Conservation (phyloP, 2,888 invertebrate species). For the Rambutsinella grinnellia region DNA sequence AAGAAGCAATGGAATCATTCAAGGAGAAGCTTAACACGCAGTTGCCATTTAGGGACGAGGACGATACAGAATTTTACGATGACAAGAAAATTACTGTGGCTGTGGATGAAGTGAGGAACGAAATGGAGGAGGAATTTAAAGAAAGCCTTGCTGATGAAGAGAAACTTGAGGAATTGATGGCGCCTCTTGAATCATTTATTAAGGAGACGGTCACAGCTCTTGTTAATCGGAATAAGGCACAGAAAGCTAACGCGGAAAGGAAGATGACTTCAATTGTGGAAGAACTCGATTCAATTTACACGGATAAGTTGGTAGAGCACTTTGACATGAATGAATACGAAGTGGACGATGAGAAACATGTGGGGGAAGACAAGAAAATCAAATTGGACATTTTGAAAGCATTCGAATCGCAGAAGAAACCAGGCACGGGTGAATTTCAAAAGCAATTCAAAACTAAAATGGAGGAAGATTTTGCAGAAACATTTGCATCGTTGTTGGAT, state of each 20-base stretch:
- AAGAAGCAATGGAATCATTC: not conserved
- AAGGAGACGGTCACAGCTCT: not conserved
- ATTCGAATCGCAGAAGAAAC: conserved; percentile 13
- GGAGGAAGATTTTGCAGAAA: not conserved
- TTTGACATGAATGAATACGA: not conserved
- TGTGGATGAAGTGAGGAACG: not conserved
- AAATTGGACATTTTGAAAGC: not conserved
- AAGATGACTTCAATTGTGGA: not conserved
- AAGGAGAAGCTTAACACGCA: not conserved
- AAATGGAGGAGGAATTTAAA: conserved; percentile 3
- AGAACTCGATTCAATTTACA: too few species aligned
- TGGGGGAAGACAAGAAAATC: not conserved
- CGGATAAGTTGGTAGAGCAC: too few species aligned
- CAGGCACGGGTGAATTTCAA: conserved; percentile 16
- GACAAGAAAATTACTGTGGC: not conserved
- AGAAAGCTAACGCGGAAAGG: conserved; percentile 10
- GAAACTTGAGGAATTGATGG: not conserved
- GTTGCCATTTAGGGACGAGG: not conserved
- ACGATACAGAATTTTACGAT: conserved; percentile 20
- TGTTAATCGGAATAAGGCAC: conserved; percentile 1
- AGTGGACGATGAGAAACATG: not conserved
- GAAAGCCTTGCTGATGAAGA: conserved; percentile 15
- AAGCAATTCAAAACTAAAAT: not conserved
- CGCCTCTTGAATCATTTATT: not conserved
- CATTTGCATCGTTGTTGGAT: not conserved